Base-by-base conservation (phyloP, 2,113 vertebrate genomes). In the Stegastes partitus region DNA sequence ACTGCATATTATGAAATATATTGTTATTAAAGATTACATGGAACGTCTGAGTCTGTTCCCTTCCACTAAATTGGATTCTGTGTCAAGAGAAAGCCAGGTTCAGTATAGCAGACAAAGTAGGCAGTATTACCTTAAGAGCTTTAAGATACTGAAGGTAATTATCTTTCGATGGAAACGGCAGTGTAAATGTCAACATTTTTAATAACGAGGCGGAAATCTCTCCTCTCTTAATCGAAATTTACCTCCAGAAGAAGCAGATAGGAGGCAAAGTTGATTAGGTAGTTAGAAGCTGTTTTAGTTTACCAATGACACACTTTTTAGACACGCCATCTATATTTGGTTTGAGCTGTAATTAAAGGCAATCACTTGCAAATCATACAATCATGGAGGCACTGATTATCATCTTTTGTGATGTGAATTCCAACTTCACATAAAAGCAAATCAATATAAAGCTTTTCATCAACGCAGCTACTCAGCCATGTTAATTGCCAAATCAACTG, bases 101-200 rank as follows among this genome's bases (percentile, higher is more conserved):
- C 74, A 15, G 51, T 53, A 34, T 34, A 63, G 42, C n/a, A 79
- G 57, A 80, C 68, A 73, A 73, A 66, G 39, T 25, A 71, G 10
- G n/a, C 23, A 44, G 49, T 47, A 59, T 50, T 65, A 45, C 58
- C 58, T 67, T 47, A 78, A 89, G 69, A 77, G 56, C 72, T 88
- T 79, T 80, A 83, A 76, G 57, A 79, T 71, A 72, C 45, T 50
- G 65, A 62, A 61, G 22, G 65, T 75, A 77, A 86, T 87, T 83
- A 82, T 68, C 63, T 87, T 71, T 56, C 21, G 45, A 72, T 64
- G 31, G 39, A 72, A 82, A 62, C 26, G 28, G 54, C 47, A 67
- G 53, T 34, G 55, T 80, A 63, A 85, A 84, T 87, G 81, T 87
- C 86, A 91, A 71, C 55, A 74, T 78, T 73, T 79, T 77, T 70